Conservation (phyloP, 2,113 vertebrate species). For the Albula glossodonta region DNA sequence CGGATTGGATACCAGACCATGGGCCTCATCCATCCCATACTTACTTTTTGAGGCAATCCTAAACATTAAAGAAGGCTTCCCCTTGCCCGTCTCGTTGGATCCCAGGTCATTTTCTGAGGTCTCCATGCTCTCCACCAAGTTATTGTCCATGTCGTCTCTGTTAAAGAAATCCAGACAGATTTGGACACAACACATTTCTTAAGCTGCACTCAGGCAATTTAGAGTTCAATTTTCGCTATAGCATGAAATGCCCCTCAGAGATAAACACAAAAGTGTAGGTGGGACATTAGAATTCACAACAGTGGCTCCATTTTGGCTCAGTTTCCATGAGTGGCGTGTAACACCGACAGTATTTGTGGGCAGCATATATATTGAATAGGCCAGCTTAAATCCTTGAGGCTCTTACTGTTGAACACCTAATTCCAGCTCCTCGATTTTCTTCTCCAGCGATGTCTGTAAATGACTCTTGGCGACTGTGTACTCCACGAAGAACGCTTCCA, state of each 20-base stretch:
- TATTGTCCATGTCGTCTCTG: slow-evolving; percentile 74
- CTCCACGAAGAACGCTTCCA: slow-evolving; percentile 93
- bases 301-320: too few species aligned
- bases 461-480: slow-evolving; percentile 88
- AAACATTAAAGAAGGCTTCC: slow-evolving; percentile 71
- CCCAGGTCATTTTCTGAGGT: slow-evolving; percentile 60
- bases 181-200: not conserved
- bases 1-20: too few species aligned
- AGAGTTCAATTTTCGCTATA: too few species aligned
- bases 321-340: too few species aligned
- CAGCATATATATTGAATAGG: not conserved
- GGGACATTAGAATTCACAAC: not conserved
- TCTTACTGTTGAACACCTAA: slow-evolving; percentile 82
- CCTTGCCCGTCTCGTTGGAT: slow-evolving; percentile 47
- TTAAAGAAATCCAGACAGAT: slow-evolving; percentile 7
- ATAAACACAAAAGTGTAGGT: not conserved
- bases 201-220: not conserved
- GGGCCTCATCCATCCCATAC: slow-evolving; percentile 37
- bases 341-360: too few species aligned
- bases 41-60: slow-evolving; percentile 90
- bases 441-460: slow-evolving; percentile 88
- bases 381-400: slow-evolving; percentile 8
- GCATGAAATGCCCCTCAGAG: not conserved
- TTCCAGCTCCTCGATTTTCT: slow-evolving; percentile 88
- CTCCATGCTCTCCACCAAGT: slow-evolving; percentile 77